Percentiles rank a stretch among this genome's conserved stretches.
Evolutionary conservation across 2,888 invertebrate genomes (phyloP).

Genomic region (Kryphioiulus occultus): DNA sequence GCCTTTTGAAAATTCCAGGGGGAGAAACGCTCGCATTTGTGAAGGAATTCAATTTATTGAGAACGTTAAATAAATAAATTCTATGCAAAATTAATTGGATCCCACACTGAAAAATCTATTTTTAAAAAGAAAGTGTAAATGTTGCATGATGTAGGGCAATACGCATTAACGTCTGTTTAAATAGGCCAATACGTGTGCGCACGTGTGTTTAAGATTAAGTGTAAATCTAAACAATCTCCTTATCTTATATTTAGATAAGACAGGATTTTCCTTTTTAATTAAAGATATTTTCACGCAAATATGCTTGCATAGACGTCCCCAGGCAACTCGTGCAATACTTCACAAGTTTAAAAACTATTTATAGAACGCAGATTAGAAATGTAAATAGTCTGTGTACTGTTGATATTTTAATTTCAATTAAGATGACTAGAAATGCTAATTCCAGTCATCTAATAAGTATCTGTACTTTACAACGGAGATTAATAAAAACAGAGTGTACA

Average conservation of each 20-base stretch:
- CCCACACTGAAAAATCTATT: background rate
- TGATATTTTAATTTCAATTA: background rate
- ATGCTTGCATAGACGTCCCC: background rate
- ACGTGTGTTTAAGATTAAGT: background rate
- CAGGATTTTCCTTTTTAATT: background rate
- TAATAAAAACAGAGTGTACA: too few species aligned
- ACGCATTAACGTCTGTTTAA: background rate
- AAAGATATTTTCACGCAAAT: background rate
- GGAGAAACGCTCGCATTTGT: background rate
- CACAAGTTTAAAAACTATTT: background rate
- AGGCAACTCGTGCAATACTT: background rate
- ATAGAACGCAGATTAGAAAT: background rate
- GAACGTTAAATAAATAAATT: background rate
- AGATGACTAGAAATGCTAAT: too few species aligned
- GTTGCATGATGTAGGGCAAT: background rate
- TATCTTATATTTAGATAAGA: background rate
- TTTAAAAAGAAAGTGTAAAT: background rate
- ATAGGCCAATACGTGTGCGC: background rate
- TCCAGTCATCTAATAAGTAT: too few species aligned
- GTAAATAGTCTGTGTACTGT: background rate
- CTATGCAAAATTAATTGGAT: background rate
- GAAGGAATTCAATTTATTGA: background rate
- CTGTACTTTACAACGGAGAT: too few species aligned
- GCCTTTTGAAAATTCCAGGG: background rate
- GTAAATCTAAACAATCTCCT: background rate